Percentiles rank a stretch among this genome's conserved stretches.
Conservation (phyloP, 2,888 invertebrate genomes). For the Drosophila vallismaia region DNA sequence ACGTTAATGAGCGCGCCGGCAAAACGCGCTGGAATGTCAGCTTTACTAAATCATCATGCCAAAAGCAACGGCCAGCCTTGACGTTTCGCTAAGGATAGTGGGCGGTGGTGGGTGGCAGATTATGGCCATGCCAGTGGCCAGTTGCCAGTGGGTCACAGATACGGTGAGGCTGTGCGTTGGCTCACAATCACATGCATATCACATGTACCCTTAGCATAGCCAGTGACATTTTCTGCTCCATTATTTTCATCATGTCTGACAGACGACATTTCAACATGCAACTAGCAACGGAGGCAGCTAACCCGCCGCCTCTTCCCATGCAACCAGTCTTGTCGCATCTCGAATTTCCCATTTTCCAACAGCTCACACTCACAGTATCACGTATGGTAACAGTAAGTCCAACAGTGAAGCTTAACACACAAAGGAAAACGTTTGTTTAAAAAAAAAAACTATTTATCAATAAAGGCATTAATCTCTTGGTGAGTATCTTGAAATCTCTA, state of each 20-base stretch:
- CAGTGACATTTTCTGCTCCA: slow-evolving; percentile 78
- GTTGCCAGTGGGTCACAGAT: slow-evolving; percentile 14
- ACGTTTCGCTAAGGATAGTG: slow-evolving; percentile 46
- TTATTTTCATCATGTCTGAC: slow-evolving; percentile 79
- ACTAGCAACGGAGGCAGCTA: slow-evolving; percentile 48
- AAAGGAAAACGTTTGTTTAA: not conserved
- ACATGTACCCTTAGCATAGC: slow-evolving; percentile 63
- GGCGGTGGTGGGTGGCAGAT: slow-evolving; percentile 1
- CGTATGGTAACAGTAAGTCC: slow-evolving; percentile 55
- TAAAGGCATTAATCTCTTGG: too few species aligned
- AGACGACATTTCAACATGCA: slow-evolving; percentile 78
- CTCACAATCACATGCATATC: slow-evolving; percentile 29
- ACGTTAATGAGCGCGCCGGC: slow-evolving; percentile 54
- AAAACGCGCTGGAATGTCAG: slow-evolving; percentile 66
- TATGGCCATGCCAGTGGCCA: slow-evolving; percentile 5
- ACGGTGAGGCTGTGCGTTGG: slow-evolving; percentile 24
- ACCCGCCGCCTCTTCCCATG: slow-evolving; percentile 14
- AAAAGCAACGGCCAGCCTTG: slow-evolving; percentile 52
- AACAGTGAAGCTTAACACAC: slow-evolving; percentile 34
- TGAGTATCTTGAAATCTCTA: too few species aligned
- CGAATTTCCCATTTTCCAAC: slow-evolving; percentile 6
- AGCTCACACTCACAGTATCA: slow-evolving; percentile 34
- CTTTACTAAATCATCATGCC: slow-evolving; percentile 73
- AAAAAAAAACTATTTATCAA: too few species aligned
- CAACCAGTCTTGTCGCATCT: slow-evolving; percentile 2